phyloP scores from a whole-genome alignment of 2,888 invertebrate species.

The Cabera pusaria region DNA sequence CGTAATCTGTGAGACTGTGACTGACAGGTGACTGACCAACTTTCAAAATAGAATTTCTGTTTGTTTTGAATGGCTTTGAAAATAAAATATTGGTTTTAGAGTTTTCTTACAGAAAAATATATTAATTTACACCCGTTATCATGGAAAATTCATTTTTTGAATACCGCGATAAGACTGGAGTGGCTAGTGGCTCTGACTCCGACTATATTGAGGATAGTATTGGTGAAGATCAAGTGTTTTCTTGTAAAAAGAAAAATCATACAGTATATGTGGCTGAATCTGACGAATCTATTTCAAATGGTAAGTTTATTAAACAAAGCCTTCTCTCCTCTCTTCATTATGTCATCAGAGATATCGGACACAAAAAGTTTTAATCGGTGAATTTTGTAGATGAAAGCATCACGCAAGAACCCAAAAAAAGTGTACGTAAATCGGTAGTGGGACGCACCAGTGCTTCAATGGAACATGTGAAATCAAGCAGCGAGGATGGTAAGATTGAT shows the following conservation, averaged over 20 bases:
- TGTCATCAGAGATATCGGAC: no score
- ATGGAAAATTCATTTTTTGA: constrained; percentile 75
- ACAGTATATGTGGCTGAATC: constrained; percentile 71
- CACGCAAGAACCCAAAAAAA: constrained; percentile 29
- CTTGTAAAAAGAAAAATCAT: constrained; percentile 55
- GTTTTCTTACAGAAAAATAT: no score
- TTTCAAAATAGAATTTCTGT: neutral
- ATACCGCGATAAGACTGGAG: constrained; percentile 59
- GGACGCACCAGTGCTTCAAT: constrained; percentile 41
- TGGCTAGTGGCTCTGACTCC: constrained; percentile 54
- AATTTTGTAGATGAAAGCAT: constrained; percentile 45
- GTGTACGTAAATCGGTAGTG: constrained; percentile 34
- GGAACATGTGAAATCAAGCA: constrained; percentile 48
- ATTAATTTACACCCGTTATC: no score
- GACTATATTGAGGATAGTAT: constrained; percentile 68
- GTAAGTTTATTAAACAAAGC: constrained; percentile 34
- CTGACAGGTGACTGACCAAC: no score
- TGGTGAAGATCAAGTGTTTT: constrained; percentile 46
- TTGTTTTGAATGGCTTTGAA: constrained; percentile 4
- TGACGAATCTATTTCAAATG: constrained; percentile 56
- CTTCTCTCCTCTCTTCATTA: no score
- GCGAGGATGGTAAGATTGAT: constrained; percentile 59
- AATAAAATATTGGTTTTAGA: constrained; percentile 2
- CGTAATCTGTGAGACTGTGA: no score
- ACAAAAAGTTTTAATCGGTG: no score